phyloP scores from a whole-genome alignment of 2,888 invertebrate genomes.

The Homarus gammarus region DNA sequence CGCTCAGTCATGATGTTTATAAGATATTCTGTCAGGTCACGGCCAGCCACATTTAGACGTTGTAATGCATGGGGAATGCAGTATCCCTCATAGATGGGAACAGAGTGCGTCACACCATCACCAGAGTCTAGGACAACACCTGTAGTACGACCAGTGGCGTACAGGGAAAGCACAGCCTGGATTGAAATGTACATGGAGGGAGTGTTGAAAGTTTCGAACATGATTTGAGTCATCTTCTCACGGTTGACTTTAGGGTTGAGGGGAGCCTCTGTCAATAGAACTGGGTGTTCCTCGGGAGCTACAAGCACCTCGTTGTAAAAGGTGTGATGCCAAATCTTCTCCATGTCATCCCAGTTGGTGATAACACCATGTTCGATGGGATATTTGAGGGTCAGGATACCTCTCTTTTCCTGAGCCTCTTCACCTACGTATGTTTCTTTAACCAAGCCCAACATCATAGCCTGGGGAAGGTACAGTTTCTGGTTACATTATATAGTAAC shows the following conservation, averaged over 20 bases:
- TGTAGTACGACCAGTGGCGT: conserved; percentile 79
- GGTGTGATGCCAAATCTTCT: conserved; percentile 99
- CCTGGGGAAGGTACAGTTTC: conserved; percentile 86
- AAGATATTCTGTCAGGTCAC: conserved; percentile 97
- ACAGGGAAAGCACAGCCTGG: conserved; percentile 86
- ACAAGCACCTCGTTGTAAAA: conserved; percentile 98
- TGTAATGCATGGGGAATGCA: conserved; percentile 82
- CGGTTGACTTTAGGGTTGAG: conserved; percentile 96
- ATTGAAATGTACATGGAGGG: conserved; percentile 96
- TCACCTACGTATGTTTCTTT: conserved; percentile 98
- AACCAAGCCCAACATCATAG: conserved; percentile 81
- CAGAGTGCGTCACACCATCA: conserved; percentile 80
- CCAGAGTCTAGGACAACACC: conserved; percentile 81
- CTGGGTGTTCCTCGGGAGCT: conserved; percentile 93
- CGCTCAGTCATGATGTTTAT: conserved; percentile 94
- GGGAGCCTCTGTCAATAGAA: conserved; percentile 94
- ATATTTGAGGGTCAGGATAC: conserved; percentile 79
- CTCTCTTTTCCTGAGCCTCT: conserved; percentile 92
- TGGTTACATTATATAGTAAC: no score
- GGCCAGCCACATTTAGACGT: conserved; percentile 87
- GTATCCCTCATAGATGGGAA: conserved; percentile 79
- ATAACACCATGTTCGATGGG: conserved; percentile 98
- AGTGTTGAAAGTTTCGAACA: conserved; percentile 56
- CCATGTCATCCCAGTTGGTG: conserved; percentile 99
- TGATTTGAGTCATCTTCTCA: conserved; percentile 90